Percentiles rank a stretch among this genome's conserved stretches.
Conservation (phyloP, 2,113 vertebrate species). For the Dendropsophus ebraccatus region DNA sequence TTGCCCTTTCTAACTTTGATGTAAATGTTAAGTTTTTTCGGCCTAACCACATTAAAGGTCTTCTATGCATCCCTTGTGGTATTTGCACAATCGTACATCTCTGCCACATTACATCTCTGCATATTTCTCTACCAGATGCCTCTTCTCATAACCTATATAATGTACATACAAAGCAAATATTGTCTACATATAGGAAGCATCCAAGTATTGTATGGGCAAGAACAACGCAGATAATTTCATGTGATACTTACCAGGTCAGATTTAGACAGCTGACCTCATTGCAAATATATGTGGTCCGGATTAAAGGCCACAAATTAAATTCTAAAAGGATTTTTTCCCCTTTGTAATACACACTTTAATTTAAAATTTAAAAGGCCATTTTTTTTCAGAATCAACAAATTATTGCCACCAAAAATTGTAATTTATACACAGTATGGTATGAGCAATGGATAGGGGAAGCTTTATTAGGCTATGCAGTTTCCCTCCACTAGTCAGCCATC, state of each 20-base stretch:
- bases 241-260: not conserved
- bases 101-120: slow-evolving; percentile 8
- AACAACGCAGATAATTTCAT: not conserved
- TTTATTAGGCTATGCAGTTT: too few species aligned
- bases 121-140: not conserved
- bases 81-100: slow-evolving; percentile 13
- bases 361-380: too few species aligned
- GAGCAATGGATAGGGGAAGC: too few species aligned
- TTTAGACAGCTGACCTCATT: not conserved
- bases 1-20: slow-evolving; percentile 57
- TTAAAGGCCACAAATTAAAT: not conserved
- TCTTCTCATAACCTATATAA: not conserved
- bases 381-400: too few species aligned
- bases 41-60: slow-evolving; percentile 55
- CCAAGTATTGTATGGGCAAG: not conserved
- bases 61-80: slow-evolving; percentile 48
- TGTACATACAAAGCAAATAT: slow-evolving; percentile 15
- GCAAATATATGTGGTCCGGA: not conserved
- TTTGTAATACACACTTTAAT: too few species aligned
- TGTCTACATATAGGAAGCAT: not conserved
- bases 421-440: too few species aligned
- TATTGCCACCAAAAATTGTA: too few species aligned
- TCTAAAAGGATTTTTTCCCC: too few species aligned
- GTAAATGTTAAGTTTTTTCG: slow-evolving; percentile 57
- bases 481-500: too few species aligned